Evolutionary conservation across 1,140 invertebrate genomes (phyloP).

Genomic region (Tetraneura akinire): DNA sequence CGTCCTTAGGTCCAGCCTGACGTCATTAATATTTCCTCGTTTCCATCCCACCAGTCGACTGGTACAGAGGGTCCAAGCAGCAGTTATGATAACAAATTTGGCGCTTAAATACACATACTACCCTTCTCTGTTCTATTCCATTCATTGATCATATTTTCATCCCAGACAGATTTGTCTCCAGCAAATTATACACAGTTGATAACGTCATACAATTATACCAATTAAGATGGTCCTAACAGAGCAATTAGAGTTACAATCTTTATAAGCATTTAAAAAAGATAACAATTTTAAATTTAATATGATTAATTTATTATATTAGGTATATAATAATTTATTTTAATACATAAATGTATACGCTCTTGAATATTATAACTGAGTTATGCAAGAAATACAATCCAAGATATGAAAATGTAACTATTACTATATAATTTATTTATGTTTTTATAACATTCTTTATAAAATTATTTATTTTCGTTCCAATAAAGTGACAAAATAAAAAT

Average conservation of each 20-base stretch:
- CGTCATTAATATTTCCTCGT: constrained; percentile 49
- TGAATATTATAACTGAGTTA: no score
- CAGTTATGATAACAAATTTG: constrained; percentile 47
- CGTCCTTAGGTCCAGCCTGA: constrained; percentile 39
- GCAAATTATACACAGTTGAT: constrained; percentile 18
- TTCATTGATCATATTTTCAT: constrained; percentile 19
- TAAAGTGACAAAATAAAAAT: no score
- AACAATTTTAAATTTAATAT: not conserved
- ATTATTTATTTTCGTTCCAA: no score
- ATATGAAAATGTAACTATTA: no score
- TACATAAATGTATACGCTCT: no score
- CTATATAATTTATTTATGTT: no score
- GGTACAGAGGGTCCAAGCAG: constrained; percentile 14
- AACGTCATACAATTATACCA: constrained; percentile 35
- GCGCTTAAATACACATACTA: constrained; percentile 38
- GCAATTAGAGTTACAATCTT: constrained; percentile 29
- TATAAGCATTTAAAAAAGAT: not conserved
- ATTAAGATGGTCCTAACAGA: constrained; percentile 32
- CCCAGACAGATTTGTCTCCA: constrained; percentile 28
- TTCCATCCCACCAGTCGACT: not conserved
- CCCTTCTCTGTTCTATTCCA: not conserved
- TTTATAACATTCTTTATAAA: no score
- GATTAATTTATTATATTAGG: no score
- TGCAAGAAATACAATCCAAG: no score
- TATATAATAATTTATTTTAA: no score